A percentile compares a stretch with the other conserved stretches of the same genome.
Evolutionary conservation across 2,113 vertebrate genomes (phyloP).

Genomic region (Rhinopomastus cyanomelas): DNA sequence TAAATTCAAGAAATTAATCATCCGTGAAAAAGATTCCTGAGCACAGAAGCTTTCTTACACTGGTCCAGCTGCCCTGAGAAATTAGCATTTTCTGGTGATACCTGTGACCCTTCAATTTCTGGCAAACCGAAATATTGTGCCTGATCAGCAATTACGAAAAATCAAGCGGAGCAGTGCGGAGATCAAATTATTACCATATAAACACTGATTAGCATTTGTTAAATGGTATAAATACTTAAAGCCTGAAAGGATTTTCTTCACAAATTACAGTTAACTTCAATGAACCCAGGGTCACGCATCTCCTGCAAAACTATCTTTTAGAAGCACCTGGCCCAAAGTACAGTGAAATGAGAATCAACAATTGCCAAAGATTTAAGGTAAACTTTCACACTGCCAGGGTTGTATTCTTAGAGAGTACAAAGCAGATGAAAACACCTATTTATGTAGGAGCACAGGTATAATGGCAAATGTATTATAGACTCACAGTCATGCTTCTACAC

Average conservation of each 20-base stretch:
- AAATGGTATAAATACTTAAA: not conserved
- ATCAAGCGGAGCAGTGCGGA: not conserved
- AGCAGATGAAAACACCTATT: not conserved
- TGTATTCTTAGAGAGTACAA: not conserved
- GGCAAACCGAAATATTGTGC: not conserved
- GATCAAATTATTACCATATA: not conserved
- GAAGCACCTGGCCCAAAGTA: not conserved
- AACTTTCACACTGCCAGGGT: not conserved
- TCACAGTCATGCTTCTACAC: not conserved
- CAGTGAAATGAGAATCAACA: not conserved
- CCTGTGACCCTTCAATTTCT: not conserved
- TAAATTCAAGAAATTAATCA: not conserved
- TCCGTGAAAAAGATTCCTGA: not conserved
- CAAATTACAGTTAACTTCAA: not conserved
- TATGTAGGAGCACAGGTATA: not conserved
- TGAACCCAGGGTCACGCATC: not conserved
- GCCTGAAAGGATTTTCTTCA: not conserved
- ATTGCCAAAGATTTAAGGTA: not conserved
- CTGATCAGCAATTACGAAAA: not conserved
- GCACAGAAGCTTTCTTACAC: not conserved
- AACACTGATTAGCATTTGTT: not conserved
- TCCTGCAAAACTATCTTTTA: not conserved
- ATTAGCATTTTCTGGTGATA: not conserved
- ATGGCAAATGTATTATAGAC: not conserved
- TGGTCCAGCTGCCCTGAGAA: not conserved